Base-by-base conservation (phyloP, 2,888 invertebrate genomes). In the Lycaena phlaeas region DNA sequence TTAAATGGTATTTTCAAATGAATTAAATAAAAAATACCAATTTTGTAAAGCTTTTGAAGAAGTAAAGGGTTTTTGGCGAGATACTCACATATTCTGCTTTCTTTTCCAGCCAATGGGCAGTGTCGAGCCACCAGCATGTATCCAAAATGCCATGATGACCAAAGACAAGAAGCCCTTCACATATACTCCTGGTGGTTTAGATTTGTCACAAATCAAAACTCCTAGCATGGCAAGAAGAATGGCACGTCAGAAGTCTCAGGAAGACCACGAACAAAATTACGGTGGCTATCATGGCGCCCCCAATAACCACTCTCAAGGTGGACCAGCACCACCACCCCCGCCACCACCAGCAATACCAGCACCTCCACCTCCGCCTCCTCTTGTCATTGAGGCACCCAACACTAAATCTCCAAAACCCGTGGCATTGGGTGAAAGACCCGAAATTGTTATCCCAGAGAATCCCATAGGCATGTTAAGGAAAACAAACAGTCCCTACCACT, bases 81-180 rank as follows among this genome's bases (percentile, higher is more conserved):
- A n/a, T n/a, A n/a, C n/a, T n/a, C n/a, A n/a, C n/a, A n/a, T n/a
- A n/a, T n/a, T n/a, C n/a, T n/a, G n/a, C n/a, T n/a, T n/a, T 17
- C 4, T 47, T 52, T 85, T 84, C 41, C 81, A 85, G 85, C 76
- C 76, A 42, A 77, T 78, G 74, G 78, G 78, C 6, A 53, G 47
- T 44, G 53, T 69, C 36, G 94, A 94, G 64, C 94, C 95, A 29
- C 96, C 96, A 47, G 91, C 92, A 49, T 94, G 95, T 56, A 92
- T 96, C 42, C 95, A 95, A 68, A 94, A 95, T 71, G 95, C 96
- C 22, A 95, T 95, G 94, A 91, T 95, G 91, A 94, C 94, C 59
- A 96, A 96, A 77, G 96, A 96, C 75, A 97, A 96, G 75, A 96
- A 96, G 64, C 96, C 96, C 7, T 97, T 97, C 69, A 96, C 96